Percentiles rank a stretch among this genome's conserved stretches.
Conservation (phyloP, 2,888 invertebrate species). For the Brachylomia viminalis region DNA sequence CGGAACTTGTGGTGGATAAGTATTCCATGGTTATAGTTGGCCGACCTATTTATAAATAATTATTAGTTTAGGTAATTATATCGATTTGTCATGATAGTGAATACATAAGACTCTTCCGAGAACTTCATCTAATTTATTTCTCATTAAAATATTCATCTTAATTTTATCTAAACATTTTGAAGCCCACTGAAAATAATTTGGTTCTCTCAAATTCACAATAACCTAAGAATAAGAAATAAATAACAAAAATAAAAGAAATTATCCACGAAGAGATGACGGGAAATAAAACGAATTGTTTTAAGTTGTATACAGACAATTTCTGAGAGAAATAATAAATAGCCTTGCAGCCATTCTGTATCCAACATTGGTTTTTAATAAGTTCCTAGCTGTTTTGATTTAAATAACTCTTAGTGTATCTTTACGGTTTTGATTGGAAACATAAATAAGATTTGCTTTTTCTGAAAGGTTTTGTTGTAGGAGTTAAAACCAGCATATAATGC, state of each 20-base stretch:
- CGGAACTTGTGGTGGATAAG: no score
- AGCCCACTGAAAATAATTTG: neutral
- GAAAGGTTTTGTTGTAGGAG: neutral
- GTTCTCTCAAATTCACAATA: neutral
- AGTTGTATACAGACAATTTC: constrained; percentile 26
- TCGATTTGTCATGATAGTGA: neutral
- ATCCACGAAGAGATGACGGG: neutral
- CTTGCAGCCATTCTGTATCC: constrained; percentile 28
- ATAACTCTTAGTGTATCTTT: neutral
- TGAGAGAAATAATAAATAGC: constrained; percentile 10
- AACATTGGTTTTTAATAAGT: constrained; percentile 48
- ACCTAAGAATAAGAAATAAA: neutral
- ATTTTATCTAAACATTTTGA: no score
- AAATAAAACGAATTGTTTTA: constrained; percentile 1
- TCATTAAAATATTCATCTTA: constrained; percentile 4
- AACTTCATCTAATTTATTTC: neutral
- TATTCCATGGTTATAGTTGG: neutral
- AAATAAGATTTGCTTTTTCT: neutral
- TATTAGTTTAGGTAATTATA: neutral
- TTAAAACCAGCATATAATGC: neutral
- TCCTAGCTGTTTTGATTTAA: constrained; percentile 13
- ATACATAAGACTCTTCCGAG: no score
- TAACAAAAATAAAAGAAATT: neutral
- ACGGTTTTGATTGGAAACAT: neutral
- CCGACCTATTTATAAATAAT: neutral